A percentile compares a stretch with the other conserved stretches of the same genome.
Evolutionary conservation across 1,140 invertebrate genomes (phyloP).

Genomic region (Pseudomyrmex flavicornis): DNA sequence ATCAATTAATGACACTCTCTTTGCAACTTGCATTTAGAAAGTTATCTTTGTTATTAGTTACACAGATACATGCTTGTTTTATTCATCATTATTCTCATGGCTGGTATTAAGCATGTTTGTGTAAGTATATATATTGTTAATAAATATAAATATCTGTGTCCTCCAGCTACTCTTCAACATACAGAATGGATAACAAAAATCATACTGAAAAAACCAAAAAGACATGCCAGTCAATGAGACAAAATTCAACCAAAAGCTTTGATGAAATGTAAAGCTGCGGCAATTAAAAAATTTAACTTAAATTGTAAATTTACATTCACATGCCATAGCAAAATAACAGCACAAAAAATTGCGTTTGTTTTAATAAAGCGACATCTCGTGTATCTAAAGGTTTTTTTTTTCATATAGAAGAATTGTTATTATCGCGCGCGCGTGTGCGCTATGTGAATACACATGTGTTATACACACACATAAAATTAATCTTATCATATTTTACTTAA

Average conservation of each 20-base stretch:
- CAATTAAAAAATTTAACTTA: slow-evolving; percentile 29
- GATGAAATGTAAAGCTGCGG: slow-evolving; percentile 49
- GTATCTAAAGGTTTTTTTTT: slow-evolving; percentile 8
- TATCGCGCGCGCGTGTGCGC: background rate
- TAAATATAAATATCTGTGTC: slow-evolving; percentile 62
- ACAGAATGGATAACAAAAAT: slow-evolving; percentile 83
- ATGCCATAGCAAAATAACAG: slow-evolving; percentile 15
- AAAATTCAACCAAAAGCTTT: slow-evolving; percentile 37
- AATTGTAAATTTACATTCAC: slow-evolving; percentile 8
- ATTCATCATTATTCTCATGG: slow-evolving; percentile 39
- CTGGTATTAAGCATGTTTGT: slow-evolving; percentile 56
- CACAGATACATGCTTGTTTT: slow-evolving; percentile 56
- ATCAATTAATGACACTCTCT: background rate
- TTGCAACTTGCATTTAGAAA: background rate
- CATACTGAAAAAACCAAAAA: slow-evolving; percentile 69
- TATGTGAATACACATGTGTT: background rate
- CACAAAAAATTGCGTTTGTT: background rate
- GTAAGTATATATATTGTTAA: slow-evolving; percentile 56
- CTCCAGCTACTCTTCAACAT: slow-evolving; percentile 71
- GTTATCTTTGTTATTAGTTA: slow-evolving; percentile 54
- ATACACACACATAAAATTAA: background rate
- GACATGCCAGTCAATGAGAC: slow-evolving; percentile 71
- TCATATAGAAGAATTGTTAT: background rate
- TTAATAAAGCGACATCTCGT: slow-evolving; percentile 10
- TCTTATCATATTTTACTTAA: no score